phyloP scores from a whole-genome alignment of 2,113 vertebrate genomes.

The Hylia prasina region DNA sequence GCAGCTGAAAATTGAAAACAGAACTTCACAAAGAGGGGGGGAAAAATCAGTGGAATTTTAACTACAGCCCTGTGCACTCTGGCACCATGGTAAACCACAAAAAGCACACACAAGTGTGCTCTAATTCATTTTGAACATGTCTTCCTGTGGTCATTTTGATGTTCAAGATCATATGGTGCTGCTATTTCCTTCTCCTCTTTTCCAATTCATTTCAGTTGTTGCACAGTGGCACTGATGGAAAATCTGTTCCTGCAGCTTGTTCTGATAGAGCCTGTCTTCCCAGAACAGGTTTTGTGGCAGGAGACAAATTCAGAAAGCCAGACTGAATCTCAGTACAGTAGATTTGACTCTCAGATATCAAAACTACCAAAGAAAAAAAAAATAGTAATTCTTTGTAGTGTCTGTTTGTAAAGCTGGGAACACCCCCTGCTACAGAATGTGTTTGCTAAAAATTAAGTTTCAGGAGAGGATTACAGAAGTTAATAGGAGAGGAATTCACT shows the following conservation, averaged over 20 bases:
- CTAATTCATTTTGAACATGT: not conserved
- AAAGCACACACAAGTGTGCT: not conserved
- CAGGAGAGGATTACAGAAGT: not conserved
- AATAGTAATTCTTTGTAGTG: not conserved
- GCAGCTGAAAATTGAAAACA: constrained; percentile 13
- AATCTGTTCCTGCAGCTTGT: not conserved
- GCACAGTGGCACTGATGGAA: not conserved
- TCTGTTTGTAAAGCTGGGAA: not conserved
- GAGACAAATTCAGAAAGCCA: not conserved
- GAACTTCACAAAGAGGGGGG: not conserved
- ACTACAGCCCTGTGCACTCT: not conserved
- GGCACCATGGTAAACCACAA: not conserved
- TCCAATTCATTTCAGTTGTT: not conserved
- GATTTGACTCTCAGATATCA: not conserved
- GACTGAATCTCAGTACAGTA: not conserved
- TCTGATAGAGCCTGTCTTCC: not conserved
- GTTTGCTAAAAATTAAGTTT: not conserved
- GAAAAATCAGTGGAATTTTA: constrained; percentile 2
- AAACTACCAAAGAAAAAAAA: not conserved
- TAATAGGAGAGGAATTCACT: not conserved
- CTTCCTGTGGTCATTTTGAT: not conserved
- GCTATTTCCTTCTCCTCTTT: not conserved
- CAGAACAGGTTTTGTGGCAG: not conserved
- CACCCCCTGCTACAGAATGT: not conserved
- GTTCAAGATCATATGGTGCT: not conserved